Percentiles rank a stretch among this genome's conserved stretches.
Conservation (phyloP, 2,888 invertebrate genomes). For the Napeogenes inachia region DNA sequence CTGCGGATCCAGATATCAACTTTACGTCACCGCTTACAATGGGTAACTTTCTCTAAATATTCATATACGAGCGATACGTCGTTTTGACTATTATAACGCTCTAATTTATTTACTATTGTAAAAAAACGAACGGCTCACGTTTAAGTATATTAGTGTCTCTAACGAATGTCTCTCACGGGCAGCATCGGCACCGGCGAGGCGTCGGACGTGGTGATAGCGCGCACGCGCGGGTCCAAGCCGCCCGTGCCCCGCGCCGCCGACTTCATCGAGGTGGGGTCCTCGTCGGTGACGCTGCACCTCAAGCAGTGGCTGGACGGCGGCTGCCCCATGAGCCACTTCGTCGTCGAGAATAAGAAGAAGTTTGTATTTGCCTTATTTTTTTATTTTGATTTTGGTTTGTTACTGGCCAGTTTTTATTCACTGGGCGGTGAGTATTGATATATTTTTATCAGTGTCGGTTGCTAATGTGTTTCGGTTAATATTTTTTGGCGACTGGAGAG, state of each 20-base stretch:
- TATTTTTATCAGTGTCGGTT: too few species aligned
- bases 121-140: too few species aligned
- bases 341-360: conserved; percentile 96
- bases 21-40: conserved; percentile 95
- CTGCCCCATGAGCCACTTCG: conserved; percentile 96
- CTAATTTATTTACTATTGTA: too few species aligned
- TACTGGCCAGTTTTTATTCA: too few species aligned
- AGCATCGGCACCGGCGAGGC: conserved; percentile 95
- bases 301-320: conserved; percentile 96
- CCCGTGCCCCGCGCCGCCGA: conserved; percentile 93
- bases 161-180: conserved; percentile 2
- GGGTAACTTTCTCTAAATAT: conserved; percentile 73
- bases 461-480: too few species aligned
- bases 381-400: conserved; percentile 2
- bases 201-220: conserved; percentile 91
- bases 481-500: too few species aligned
- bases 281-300: conserved; percentile 93
- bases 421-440: too few species aligned
- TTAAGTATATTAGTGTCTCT: too few species aligned
- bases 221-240: conserved; percentile 95
- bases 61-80: neutral
- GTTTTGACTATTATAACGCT: too few species aligned
- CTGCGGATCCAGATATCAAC: conserved; percentile 95
- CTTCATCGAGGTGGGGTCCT: conserved; percentile 95
- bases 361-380: conserved; percentile 46